Evolutionary conservation across 2,113 vertebrate genomes (phyloP).

Genomic region (Ceyx cyanopectus): DNA sequence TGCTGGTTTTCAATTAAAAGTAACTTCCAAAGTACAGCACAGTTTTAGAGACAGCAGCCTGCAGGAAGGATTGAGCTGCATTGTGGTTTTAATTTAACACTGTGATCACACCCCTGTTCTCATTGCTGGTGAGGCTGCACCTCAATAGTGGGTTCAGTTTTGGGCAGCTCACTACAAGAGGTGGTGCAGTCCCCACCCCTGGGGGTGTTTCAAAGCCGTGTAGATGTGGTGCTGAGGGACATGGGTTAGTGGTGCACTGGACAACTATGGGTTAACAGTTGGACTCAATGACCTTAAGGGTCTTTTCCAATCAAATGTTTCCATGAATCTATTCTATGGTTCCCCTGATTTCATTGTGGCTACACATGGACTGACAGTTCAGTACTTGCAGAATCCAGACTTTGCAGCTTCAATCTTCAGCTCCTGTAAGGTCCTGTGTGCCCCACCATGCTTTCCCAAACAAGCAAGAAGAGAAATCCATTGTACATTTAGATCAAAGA

Average conservation of each 20-base stretch:
- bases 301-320: background rate
- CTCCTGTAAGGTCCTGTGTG: background rate
- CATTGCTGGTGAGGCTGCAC: fast-evolving
- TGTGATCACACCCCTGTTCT: background rate
- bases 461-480: background rate
- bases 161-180: too few species aligned
- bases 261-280: background rate
- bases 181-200: fast-evolving
- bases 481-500: background rate
- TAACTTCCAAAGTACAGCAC: background rate
- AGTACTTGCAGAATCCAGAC: background rate
- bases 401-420: background rate
- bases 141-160: background rate
- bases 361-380: fast-evolving
- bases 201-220: background rate
- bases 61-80: background rate
- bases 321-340: background rate
- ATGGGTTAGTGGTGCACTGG: background rate
- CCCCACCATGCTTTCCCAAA: background rate
- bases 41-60: background rate
- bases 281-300: background rate
- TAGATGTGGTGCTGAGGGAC: background rate
- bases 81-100: background rate
- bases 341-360: background rate
- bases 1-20: background rate